Conservation (phyloP, 2,113 vertebrate species). For the Sula dactylatra region DNA sequence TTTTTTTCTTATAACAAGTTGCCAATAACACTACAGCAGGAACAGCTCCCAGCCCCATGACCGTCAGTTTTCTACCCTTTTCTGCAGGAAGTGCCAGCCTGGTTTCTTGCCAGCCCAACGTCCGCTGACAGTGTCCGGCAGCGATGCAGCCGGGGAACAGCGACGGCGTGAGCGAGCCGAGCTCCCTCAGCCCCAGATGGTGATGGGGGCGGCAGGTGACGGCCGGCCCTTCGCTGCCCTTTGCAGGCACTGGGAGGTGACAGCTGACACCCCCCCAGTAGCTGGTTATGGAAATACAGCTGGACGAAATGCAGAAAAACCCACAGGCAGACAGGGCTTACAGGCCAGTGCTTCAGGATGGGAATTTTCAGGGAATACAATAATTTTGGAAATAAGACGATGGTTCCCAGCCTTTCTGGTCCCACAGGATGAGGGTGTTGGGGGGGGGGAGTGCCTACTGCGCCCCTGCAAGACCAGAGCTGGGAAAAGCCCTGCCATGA, state of each 20-base stretch:
- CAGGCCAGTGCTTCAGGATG: not conserved
- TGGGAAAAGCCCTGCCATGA: not conserved
- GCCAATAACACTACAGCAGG: not conserved
- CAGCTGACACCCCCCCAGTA: not conserved
- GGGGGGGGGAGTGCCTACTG: not conserved
- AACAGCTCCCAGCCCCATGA: not conserved
- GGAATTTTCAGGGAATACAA: not conserved
- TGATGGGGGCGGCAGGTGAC: rapidly evolving
- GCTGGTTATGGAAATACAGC: not conserved
- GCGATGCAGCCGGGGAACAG: rapidly evolving
- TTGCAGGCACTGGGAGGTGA: not conserved
- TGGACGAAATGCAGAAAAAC: not conserved
- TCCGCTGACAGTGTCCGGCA: not conserved
- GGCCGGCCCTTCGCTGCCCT: not conserved
- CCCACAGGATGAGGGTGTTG: not conserved
- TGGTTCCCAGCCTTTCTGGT: not conserved
- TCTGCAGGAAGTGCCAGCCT: not conserved
- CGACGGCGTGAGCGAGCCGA: rapidly evolving
- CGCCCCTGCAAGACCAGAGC: not conserved
- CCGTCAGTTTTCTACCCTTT: not conserved
- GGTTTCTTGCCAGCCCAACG: not conserved
- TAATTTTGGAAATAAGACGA: not conserved
- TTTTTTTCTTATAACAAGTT: not conserved
- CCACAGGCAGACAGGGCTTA: not conserved
- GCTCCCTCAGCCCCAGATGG: not conserved